Evolutionary conservation across 2,888 invertebrate species (phyloP).

Genomic region (Morinoia aosen): DNA sequence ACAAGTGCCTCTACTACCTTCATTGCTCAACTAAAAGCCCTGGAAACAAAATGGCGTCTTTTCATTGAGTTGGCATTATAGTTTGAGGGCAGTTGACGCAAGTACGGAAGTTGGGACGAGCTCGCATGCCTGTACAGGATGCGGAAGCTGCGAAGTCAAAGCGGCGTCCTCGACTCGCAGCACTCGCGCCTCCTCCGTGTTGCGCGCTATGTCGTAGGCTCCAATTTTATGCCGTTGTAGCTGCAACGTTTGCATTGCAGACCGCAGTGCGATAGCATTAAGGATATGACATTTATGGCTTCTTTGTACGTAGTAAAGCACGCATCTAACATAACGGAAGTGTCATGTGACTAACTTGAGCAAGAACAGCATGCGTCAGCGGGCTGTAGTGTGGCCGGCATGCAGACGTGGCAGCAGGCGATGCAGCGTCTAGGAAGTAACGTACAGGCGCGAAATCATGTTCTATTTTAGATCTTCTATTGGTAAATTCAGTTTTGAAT

Average conservation of each 20-base stretch:
- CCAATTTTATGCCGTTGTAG: background rate
- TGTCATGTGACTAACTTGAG: background rate
- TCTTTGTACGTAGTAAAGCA: background rate
- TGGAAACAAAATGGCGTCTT: slow-evolving; percentile 15
- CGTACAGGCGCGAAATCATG: background rate
- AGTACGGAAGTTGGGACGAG: background rate
- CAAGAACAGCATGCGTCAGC: background rate
- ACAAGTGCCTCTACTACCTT: slow-evolving; percentile 1
- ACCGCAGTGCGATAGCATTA: background rate
- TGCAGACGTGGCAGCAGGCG: background rate
- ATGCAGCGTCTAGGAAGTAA: background rate
- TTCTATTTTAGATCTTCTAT: background rate
- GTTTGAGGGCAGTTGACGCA: background rate
- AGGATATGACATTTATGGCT: background rate
- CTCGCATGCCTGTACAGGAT: background rate
- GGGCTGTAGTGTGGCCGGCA: background rate
- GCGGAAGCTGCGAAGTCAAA: background rate
- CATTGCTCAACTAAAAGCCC: background rate
- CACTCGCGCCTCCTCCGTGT: background rate
- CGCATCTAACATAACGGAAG: background rate
- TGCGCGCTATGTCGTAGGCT: background rate
- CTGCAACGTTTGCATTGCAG: background rate
- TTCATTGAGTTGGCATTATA: slow-evolving; percentile 35
- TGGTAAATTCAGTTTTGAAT: background rate
- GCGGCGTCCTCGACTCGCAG: background rate